phyloP scores from a whole-genome alignment of 53 echinoderm and acorn worm genomes.

The Pentamera pediparva region DNA sequence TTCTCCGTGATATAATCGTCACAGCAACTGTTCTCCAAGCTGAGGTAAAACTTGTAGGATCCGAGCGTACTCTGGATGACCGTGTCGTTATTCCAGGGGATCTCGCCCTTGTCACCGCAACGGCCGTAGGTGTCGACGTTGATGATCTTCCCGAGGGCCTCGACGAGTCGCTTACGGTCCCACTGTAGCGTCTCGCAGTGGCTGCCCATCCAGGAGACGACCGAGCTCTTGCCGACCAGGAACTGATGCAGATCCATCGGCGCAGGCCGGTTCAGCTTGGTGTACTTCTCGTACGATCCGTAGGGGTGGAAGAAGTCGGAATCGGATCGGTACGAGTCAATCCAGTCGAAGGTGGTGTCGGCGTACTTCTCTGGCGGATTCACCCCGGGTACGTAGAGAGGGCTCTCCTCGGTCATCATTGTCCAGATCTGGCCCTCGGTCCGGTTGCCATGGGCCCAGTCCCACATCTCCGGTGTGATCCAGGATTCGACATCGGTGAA shows the following conservation, averaged over 20 bases:
- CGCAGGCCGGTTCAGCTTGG: neutral
- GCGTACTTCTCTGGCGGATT: slow-evolving; percentile 9
- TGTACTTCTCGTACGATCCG: neutral
- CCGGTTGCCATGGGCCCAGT: neutral
- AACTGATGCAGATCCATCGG: neutral
- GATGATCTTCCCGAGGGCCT: neutral
- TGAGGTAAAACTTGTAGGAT: slow-evolving; percentile 15
- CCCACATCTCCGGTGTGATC: slow-evolving; percentile 17
- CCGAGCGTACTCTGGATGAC: neutral
- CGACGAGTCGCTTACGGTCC: slow-evolving; percentile 9
- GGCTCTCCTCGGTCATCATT: slow-evolving; percentile 29
- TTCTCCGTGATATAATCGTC: slow-evolving; percentile 26
- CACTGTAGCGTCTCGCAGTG: slow-evolving; percentile 33
- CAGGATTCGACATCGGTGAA: slow-evolving; percentile 13
- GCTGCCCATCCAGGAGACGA: slow-evolving; percentile 18
- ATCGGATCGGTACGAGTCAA: neutral
- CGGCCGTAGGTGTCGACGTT: slow-evolving; percentile 8
- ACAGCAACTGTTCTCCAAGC: slow-evolving; percentile 30
- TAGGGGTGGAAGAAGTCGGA: slow-evolving; percentile 17
- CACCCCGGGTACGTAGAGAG: slow-evolving; percentile 23
- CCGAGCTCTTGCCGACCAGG: neutral
- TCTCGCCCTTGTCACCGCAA: neutral
- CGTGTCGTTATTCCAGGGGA: slow-evolving; percentile 7
- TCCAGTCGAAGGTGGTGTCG: slow-evolving; percentile 21
- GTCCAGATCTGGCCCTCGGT: slow-evolving; percentile 13